phyloP scores from a whole-genome alignment of 35 echinoderm and acorn worm species.

The Patiria miniata region DNA sequence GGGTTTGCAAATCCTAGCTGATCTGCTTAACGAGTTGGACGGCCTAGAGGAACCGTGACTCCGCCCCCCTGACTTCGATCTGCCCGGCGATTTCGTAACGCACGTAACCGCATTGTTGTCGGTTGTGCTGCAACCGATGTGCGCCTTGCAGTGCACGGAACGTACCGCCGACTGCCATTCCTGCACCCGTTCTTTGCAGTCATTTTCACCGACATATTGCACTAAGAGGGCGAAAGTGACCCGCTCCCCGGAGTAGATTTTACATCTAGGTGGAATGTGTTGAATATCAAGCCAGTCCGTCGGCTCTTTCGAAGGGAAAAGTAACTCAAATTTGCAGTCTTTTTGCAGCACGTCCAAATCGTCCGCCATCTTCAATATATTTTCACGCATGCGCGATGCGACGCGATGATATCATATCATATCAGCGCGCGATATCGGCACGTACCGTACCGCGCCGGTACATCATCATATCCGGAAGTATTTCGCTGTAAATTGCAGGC shows the following conservation, averaged over 20 bases:
- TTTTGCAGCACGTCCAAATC: conserved; percentile 27
- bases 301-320: conserved; percentile 11
- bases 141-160: background rate
- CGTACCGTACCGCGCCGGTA: background rate
- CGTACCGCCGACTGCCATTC: conserved; percentile 12
- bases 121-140: background rate
- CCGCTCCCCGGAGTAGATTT: conserved; percentile 17
- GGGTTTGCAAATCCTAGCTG: conserved; percentile 11
- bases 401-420: no score
- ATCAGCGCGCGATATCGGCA: background rate
- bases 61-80: conserved; percentile 13
- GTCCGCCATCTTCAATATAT: conserved; percentile 7
- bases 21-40: background rate
- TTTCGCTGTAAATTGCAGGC: no score
- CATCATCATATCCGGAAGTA: no score
- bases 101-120: background rate
- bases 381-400: background rate
- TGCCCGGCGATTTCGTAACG: background rate
- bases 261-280: conserved; percentile 6
- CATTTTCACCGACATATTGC: conserved; percentile 22
- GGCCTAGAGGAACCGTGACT: background rate
- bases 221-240: background rate
- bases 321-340: conserved; percentile 12
- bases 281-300: conserved; percentile 7
- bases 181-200: background rate